Conservation (phyloP, 2,888 invertebrate species). For the Oeneis ivallda region DNA sequence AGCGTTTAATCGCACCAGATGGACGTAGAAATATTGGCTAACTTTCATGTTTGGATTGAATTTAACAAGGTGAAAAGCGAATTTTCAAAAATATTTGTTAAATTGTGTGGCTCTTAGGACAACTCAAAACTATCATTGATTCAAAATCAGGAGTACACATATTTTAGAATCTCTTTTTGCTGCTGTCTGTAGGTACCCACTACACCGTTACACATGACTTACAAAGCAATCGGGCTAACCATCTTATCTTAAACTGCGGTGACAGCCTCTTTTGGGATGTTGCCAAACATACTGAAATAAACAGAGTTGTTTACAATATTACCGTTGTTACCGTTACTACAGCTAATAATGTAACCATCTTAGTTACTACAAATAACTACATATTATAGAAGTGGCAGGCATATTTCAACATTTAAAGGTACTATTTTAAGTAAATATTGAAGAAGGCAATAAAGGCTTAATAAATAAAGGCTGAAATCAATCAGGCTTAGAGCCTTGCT, state of each 20-base stretch:
- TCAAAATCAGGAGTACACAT: too few relatives aligned
- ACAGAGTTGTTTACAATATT: slow-evolving; percentile 23
- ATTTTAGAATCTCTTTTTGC: neutral
- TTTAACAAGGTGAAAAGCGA: too few relatives aligned
- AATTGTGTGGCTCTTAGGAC: too few relatives aligned
- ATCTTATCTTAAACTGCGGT: slow-evolving; percentile 44
- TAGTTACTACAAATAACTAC: neutral
- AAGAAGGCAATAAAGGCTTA: too few relatives aligned
- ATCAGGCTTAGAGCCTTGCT: too few relatives aligned
- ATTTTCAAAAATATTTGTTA: too few relatives aligned
- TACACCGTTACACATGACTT: slow-evolving; percentile 59
- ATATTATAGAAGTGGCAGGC: neutral
- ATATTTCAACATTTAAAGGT: neutral
- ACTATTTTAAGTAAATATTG: too few relatives aligned
- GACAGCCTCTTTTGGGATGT: slow-evolving; percentile 39
- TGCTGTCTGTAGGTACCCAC: slow-evolving; percentile 6
- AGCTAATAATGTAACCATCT: neutral
- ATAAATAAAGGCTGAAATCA: too few relatives aligned
- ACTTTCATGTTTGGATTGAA: too few relatives aligned
- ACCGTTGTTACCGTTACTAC: slow-evolving; percentile 13
- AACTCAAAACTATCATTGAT: too few relatives aligned
- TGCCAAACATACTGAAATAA: slow-evolving; percentile 29
- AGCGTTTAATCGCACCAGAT: too few relatives aligned
- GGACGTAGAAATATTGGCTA: too few relatives aligned
- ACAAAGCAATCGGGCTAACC: slow-evolving; percentile 52